phyloP scores from a whole-genome alignment of 2,113 vertebrate species.

The Smithornis capensis region DNA sequence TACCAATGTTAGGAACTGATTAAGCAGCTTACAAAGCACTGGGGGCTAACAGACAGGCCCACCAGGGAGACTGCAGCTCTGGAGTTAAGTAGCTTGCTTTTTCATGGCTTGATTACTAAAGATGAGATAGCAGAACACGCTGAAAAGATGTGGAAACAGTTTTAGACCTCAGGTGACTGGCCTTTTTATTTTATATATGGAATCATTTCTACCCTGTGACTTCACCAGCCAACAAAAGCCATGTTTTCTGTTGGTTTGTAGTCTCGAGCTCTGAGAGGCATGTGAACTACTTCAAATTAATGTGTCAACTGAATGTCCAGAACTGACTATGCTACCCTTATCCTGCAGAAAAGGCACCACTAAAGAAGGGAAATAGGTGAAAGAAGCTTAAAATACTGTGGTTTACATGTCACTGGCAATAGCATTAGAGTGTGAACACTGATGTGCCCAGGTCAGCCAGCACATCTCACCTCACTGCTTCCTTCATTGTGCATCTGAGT shows the following conservation, averaged over 20 bases:
- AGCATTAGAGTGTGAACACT: background rate
- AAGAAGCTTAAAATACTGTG: background rate
- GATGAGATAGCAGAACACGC: conserved; percentile 46
- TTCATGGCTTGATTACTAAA: conserved; percentile 63
- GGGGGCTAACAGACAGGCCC: conserved; percentile 59
- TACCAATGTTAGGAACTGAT: conserved; percentile 66
- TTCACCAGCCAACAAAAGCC: conserved; percentile 36
- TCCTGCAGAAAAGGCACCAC: background rate
- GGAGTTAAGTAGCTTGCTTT: conserved; percentile 58
- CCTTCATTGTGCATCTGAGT: background rate
- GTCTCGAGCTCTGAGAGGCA: background rate
- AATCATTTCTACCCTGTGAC: conserved; percentile 26
- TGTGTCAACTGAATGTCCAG: background rate
- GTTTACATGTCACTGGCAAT: background rate
- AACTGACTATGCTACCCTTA: background rate
- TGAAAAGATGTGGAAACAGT: conserved; percentile 37
- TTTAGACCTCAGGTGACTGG: conserved; percentile 10
- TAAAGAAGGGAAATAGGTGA: background rate
- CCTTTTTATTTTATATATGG: conserved; percentile 21
- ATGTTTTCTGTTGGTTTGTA: background rate
- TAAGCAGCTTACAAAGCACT: conserved; percentile 70
- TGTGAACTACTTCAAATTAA: background rate
- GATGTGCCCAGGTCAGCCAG: background rate
- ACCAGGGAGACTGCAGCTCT: conserved; percentile 58
- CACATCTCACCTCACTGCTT: background rate